phyloP scores from a whole-genome alignment of 2,797 vertebrate species.

The Pogoniulus pusillus region DNA sequence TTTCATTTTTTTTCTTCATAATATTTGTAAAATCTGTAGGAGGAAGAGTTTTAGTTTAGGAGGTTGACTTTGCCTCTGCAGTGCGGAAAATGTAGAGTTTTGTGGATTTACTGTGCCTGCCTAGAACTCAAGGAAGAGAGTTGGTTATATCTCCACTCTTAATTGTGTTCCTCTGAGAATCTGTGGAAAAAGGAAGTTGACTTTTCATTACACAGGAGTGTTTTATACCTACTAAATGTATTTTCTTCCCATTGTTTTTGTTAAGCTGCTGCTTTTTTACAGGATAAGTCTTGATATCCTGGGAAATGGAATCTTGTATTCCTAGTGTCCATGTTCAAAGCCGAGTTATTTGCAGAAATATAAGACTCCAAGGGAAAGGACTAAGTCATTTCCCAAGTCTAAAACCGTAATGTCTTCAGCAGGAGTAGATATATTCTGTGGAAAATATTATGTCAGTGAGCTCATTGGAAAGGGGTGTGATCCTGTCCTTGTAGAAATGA shows the following conservation, averaged over 20 bases:
- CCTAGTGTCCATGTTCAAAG: not conserved
- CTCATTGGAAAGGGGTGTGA: not conserved
- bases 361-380: not conserved
- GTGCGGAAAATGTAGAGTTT: not conserved
- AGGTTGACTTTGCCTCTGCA: not conserved
- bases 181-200: not conserved
- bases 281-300: not conserved
- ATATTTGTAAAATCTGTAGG: not conserved
- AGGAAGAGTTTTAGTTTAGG: not conserved
- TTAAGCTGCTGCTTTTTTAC: not conserved
- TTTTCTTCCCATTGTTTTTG: not conserved
- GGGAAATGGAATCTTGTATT: not conserved
- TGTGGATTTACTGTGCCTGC: not conserved
- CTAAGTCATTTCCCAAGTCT: not conserved
- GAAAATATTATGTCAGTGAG: not conserved
- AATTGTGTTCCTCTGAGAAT: not conserved
- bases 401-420: not conserved
- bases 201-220: not conserved
- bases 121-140: not conserved
- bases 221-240: not conserved
- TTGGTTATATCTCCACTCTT: not conserved
- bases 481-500: not conserved
- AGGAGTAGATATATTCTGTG: not conserved
- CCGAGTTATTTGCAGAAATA: not conserved
- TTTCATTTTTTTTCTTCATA: rapidly evolving